Percentiles rank a stretch among this genome's conserved stretches.
These are phyloP conservation scores for Brachionus asplanchnoidis DNA, from an alignment of 1,140 invertebrate genomes.

Conservation along the genomic window DNA sequence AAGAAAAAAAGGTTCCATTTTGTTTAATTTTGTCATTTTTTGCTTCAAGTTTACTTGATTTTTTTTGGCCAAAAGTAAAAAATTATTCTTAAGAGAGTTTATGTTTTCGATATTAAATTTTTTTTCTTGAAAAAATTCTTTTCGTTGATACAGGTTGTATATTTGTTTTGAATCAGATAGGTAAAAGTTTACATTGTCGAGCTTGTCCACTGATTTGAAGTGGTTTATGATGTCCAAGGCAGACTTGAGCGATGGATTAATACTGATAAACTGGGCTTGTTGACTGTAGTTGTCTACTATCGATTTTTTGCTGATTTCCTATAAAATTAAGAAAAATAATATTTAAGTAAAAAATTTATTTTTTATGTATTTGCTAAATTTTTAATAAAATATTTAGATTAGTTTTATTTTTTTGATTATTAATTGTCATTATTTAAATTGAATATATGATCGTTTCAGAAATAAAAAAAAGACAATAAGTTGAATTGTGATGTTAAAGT, in stretches of 20 bases:
- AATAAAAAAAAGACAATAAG: no score
- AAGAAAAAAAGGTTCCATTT: neutral
- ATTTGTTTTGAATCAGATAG: neutral
- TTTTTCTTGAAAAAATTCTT: neutral
- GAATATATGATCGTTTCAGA: no score
- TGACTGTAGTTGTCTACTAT: neutral
- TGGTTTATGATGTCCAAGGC: neutral
- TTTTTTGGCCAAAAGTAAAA: neutral
- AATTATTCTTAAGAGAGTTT: neutral
- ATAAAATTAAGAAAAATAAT: neutral
- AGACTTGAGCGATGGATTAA: neutral
- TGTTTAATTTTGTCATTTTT: neutral
- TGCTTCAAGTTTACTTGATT: neutral
- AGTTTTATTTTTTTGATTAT: no score
- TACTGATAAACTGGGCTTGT: neutral
- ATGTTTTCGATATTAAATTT: neutral
- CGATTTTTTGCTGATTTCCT: neutral
- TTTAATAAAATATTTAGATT: no score
- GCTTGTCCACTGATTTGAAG: neutral
- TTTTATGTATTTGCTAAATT: neutral
- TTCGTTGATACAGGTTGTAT: neutral
- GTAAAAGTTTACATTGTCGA: neutral
- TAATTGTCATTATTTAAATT: no score
- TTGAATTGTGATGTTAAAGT: no score
- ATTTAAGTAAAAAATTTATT: neutral